A percentile compares a stretch with the other conserved stretches of the same genome.
phyloP scores from a whole-genome alignment of 2,113 vertebrate species.

The Tetrax tetrax region DNA sequence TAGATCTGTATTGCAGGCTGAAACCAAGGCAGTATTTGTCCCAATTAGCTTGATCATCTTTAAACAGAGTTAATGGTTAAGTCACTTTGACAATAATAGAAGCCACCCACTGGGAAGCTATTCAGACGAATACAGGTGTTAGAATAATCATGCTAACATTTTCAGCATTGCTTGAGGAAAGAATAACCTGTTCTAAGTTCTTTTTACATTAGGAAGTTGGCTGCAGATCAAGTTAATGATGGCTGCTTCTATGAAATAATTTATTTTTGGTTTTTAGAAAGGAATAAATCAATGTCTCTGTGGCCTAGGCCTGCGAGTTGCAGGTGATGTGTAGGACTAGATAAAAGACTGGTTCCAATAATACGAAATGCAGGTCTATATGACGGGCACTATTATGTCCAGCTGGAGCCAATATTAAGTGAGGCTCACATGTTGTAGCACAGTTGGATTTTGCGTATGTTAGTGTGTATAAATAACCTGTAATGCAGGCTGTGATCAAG shows the following conservation, averaged over 20 bases:
- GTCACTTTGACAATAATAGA: conserved; percentile 62
- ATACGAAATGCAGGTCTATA: not conserved
- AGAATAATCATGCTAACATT: not conserved
- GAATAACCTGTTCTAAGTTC: not conserved
- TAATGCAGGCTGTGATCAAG: not conserved
- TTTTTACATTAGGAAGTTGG: not conserved
- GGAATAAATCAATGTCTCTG: not conserved
- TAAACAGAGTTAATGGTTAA: conserved; percentile 49
- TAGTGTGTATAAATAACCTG: not conserved
- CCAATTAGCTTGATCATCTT: conserved; percentile 28
- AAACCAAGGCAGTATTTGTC: conserved; percentile 41
- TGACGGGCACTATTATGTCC: not conserved
- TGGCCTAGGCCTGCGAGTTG: not conserved
- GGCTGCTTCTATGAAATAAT: not conserved
- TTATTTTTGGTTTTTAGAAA: not conserved
- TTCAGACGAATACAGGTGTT: conserved; percentile 31
- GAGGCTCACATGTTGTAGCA: not conserved
- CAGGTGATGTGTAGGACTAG: not conserved
- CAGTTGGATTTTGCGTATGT: not conserved
- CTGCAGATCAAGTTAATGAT: not conserved
- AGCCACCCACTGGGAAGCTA: conserved; percentile 20
- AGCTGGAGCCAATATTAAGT: not conserved
- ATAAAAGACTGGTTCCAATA: not conserved
- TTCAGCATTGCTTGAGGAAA: conserved; percentile 13
- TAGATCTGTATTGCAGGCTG: not conserved